Evolutionary conservation across 2,888 invertebrate genomes (phyloP).

Genomic region (Hymenopus coronatus): DNA sequence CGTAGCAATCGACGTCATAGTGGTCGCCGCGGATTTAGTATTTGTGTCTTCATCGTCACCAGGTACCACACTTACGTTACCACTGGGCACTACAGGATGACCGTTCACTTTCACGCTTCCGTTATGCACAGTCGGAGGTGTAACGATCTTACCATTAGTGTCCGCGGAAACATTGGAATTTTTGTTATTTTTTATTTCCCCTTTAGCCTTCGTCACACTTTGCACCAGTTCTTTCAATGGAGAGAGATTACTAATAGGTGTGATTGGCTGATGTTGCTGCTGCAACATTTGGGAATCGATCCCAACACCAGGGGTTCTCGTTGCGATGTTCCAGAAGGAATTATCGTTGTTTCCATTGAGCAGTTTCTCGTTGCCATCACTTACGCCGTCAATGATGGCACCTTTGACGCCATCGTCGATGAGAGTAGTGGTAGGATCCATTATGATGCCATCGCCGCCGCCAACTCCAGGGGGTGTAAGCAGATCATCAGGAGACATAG

Average conservation of each 20-base stretch:
- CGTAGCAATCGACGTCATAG: not conserved
- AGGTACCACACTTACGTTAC: not conserved
- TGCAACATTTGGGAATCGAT: not conserved
- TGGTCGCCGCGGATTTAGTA: not conserved
- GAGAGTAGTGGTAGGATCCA: slow-evolving; percentile 1
- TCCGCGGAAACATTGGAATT: not conserved
- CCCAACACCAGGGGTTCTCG: not conserved
- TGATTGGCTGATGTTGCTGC: not conserved
- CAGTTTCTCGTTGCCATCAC: not conserved
- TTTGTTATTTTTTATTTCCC: not conserved
- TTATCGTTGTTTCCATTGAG: not conserved
- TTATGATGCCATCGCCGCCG: not conserved
- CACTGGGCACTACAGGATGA: not conserved
- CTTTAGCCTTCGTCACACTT: not conserved
- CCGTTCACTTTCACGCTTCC: not conserved
- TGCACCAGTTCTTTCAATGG: not conserved
- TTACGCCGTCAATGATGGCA: not conserved
- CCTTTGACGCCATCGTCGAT: not conserved
- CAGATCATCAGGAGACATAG: slow-evolving; percentile 20
- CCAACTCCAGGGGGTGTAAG: not conserved
- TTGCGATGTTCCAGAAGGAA: not conserved
- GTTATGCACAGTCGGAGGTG: not conserved
- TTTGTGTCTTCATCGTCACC: not conserved
- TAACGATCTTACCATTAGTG: not conserved
- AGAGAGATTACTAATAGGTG: not conserved